These are phyloP conservation scores for Rotaria magnacalcarata DNA, from an alignment of 2,888 invertebrate genomes.

Conservation along the genomic window DNA sequence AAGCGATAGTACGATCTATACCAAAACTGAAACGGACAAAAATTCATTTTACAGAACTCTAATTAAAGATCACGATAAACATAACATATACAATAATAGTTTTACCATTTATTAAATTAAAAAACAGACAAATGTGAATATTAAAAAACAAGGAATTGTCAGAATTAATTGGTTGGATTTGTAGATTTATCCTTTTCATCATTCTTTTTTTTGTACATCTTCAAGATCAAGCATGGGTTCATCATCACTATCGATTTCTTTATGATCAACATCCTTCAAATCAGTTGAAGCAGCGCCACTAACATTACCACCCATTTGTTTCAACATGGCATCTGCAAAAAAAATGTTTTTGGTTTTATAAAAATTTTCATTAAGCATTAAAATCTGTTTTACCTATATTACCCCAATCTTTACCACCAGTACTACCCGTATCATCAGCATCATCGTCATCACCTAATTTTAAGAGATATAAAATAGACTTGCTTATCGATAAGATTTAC, in stretches of 20 bases:
- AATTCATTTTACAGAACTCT: too few species aligned
- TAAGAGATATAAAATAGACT: not conserved
- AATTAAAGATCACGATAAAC: too few species aligned
- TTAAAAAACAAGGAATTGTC: not conserved
- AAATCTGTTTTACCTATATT: not conserved
- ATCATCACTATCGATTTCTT: not conserved
- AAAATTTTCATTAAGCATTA: not conserved
- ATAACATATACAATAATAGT: too few species aligned
- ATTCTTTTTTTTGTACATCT: not conserved
- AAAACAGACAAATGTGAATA: too few species aligned
- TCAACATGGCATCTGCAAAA: not conserved
- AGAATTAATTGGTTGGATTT: not conserved
- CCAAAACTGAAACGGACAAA: too few species aligned
- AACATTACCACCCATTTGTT: slow-evolving; percentile 24
- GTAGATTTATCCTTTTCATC: not conserved
- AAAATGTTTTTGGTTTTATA: not conserved
- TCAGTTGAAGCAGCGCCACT: not conserved
- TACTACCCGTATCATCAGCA: too few species aligned
- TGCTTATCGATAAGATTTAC: not conserved
- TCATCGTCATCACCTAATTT: not conserved
- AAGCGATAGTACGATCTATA: too few species aligned
- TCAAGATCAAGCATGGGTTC: slow-evolving; percentile 26
- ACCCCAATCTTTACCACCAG: slow-evolving; percentile 19
- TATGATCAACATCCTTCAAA: not conserved
- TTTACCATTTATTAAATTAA: too few species aligned